Conservation (phyloP, 2,888 invertebrate species). For the Boloria selene region DNA sequence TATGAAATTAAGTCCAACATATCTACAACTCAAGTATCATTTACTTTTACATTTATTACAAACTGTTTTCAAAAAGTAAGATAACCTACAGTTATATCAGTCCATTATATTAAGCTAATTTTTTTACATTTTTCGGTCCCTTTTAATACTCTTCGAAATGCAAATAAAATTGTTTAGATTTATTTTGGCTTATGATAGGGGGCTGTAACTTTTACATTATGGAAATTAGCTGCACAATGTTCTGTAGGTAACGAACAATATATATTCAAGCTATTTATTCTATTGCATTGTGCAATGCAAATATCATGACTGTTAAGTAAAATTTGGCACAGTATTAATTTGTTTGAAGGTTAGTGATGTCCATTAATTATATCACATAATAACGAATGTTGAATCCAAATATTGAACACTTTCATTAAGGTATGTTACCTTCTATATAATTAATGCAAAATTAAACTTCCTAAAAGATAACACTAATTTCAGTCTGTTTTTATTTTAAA, state of each 20-base stretch:
- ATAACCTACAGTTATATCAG: conserved; percentile 38
- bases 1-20: conserved; percentile 22
- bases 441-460: conserved; percentile 29
- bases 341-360: conserved; percentile 10
- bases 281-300: neutral
- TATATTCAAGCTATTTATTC: neutral
- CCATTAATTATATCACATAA: conserved; percentile 7
- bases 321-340: conserved; percentile 15
- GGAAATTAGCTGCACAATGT: neutral
- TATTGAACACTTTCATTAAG: conserved; percentile 6
- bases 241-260: conserved; percentile 2
- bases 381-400: neutral
- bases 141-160: conserved; percentile 33
- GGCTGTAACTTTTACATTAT: neutral
- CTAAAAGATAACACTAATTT: conserved; percentile 28
- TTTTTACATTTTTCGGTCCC: conserved; percentile 39
- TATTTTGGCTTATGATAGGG: neutral
- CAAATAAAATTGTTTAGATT: conserved; percentile 13
- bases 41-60: conserved; percentile 10
- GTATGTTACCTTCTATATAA: conserved; percentile 19
- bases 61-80: conserved; percentile 18
- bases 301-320: conserved; percentile 3
- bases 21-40: conserved; percentile 8
- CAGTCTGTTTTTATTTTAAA: conserved; percentile 34
- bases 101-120: conserved; percentile 38